Conservation (phyloP, 2,888 invertebrate species). For the Pyrrhosoma nymphula region DNA sequence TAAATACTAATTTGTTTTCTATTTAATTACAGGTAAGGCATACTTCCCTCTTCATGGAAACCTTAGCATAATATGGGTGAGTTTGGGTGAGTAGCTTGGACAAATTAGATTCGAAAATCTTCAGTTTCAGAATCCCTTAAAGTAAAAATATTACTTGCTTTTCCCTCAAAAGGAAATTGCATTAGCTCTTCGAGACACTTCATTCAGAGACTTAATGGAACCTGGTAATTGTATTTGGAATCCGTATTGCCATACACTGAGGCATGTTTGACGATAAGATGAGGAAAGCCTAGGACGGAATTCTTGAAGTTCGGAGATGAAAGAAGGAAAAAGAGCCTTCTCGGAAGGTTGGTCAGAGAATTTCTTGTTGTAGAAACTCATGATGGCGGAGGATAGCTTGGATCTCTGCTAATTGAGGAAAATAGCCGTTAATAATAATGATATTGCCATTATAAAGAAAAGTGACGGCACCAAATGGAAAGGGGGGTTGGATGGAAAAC, state of each 20-base stretch:
- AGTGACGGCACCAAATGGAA: background rate
- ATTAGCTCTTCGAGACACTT: background rate
- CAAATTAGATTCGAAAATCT: too few relatives aligned
- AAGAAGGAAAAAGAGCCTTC: background rate
- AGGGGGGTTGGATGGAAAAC: background rate
- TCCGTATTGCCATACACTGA: background rate
- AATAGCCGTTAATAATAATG: background rate
- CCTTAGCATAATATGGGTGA: background rate
- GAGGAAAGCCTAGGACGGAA: background rate
- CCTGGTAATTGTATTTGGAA: background rate
- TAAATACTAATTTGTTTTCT: background rate
- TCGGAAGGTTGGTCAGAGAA: background rate
- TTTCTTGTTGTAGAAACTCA: background rate
- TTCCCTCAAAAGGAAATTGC: background rate
- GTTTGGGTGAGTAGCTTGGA: background rate
- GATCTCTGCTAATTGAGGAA: background rate
- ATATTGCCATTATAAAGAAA: background rate
- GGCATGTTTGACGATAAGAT: background rate
- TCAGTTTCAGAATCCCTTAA: too few relatives aligned
- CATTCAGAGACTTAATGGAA: background rate
- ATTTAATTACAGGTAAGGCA: background rate
- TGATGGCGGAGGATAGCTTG: background rate
- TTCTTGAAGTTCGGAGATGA: background rate
- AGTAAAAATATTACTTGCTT: too few relatives aligned
- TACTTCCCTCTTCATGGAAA: background rate